These are phyloP conservation scores for Stegana nigrithorax DNA, from an alignment of 2,888 invertebrate genomes.

Conservation along the genomic window DNA sequence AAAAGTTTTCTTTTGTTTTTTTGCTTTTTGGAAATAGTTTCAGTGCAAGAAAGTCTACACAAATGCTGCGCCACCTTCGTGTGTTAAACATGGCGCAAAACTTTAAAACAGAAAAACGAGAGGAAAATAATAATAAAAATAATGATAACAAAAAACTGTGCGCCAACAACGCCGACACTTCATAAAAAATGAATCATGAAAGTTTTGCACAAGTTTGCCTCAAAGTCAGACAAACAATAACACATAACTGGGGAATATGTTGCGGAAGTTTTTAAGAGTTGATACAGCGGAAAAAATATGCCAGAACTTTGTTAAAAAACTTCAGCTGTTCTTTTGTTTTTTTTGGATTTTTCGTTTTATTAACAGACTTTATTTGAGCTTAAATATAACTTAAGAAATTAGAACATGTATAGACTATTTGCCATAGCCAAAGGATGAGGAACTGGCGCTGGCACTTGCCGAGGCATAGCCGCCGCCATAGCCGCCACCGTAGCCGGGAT, in stretches of 20 bases:
- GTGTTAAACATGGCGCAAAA: neutral
- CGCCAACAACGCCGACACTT: neutral
- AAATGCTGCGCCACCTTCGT: neutral
- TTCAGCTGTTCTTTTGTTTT: too few relatives aligned
- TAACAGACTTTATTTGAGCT: too few relatives aligned
- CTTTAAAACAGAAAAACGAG: neutral
- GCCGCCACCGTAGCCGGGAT: neutral
- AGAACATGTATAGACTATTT: too few relatives aligned
- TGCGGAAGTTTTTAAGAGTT: too few relatives aligned
- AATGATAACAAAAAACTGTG: too few relatives aligned
- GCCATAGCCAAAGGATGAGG: neutral
- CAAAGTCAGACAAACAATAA: slow-evolving; percentile 1
- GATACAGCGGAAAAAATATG: too few relatives aligned
- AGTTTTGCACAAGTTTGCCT: neutral
- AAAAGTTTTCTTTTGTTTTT: too few relatives aligned
- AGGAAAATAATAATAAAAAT: too few relatives aligned
- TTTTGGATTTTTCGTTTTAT: too few relatives aligned
- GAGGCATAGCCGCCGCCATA: slow-evolving; percentile 13
- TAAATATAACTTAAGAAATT: neutral
- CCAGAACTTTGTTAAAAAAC: too few relatives aligned
- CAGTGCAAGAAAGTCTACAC: too few relatives aligned
- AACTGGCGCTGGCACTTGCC: neutral
- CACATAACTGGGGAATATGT: neutral
- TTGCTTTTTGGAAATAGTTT: too few relatives aligned
- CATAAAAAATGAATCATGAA: neutral